Base-by-base conservation (phyloP, 2,797 vertebrate genomes). In the Tokudaia muenninki region DNA sequence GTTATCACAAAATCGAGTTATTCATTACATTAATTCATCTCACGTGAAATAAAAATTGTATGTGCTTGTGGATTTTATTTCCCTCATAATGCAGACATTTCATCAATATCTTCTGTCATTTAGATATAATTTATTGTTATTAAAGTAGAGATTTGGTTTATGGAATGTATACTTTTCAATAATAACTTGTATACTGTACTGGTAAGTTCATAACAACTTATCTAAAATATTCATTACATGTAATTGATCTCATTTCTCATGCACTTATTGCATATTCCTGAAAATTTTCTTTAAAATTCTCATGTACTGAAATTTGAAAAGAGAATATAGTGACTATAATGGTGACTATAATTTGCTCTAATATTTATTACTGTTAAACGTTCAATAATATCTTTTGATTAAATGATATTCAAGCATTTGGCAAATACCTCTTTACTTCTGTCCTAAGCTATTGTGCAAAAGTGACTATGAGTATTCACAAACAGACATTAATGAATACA, bases 21-120 rank as follows among this genome's bases (percentile, higher is more conserved):
- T 87, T 87, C 22, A 70, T 86, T 67, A 37, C 11, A 87, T 37
- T 41, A 37, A 2, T 72, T 67, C 47, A 55, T 72, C 47, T 87
- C 21, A 52, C 72, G 74, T 96, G 37, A 88, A 93, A 91, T 94
- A 52, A 93, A 89, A 93, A 74, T 74, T 83, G 9, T 19, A 83
- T 13, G 47, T 59, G 65, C 2, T 94, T 91, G 37, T 83, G 16
- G 70, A 65, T 92, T 47, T 90, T 72, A 10, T 87, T 82, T 88
- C 4, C 4, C 0, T 50, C 9, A 81, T 34, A 87, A 63, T 57
- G 14, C 4, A 63, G 29, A 3, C 6, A 87, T 87, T 87, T 55
- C 31, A 41, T 79, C 31, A 0, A 67, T 52, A 70, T 14, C 3
- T 86, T n/a, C 31, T n/a, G 44, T 63, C n/a, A 79, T 24, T 87